Base-by-base conservation (phyloP, 2,113 vertebrate genomes). In the Sphaerodactylus townsendi region DNA sequence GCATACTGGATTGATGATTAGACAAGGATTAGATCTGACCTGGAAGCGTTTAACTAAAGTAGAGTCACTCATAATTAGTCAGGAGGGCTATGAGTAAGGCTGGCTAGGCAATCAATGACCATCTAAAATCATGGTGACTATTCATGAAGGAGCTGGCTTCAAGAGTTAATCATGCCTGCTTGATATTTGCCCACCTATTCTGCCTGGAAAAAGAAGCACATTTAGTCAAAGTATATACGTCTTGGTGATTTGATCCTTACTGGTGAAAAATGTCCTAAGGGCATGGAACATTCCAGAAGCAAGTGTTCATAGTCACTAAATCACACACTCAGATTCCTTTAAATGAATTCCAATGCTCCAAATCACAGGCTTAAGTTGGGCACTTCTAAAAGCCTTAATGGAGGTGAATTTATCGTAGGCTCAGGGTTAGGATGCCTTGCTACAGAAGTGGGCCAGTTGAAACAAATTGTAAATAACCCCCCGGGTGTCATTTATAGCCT, bases 391-490 rank as follows among this genome's bases (percentile, higher is more conserved):
- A 19, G 23, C 7, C 21, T 28, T 9, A 25, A 7, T 62, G 2
- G 25, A 28, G 25, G 6, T 62, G 59, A 28, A 25, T 62, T 62
- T 25, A 73, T 1, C 41, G 4, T 79, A 62, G 13, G 87, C 71
- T 39, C 14, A 2, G 17, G 13, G 1, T 82, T 81, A 82, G n/a
- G 56, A 3, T 28, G 11, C 5, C 77, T 62, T 81, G 37, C 35
- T 64, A 8, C n/a, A 41, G 71, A 25, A 77, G 82, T 72, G 41
- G 84, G n/a, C 0, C 2, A 53, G 25, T 8, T n/a, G 15, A 85
- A 85, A 1, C 0, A 90, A 77, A 81, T 85, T 28, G 4, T 39
- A 56, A 21, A 83, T 75, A 79, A 79, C 75, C 88, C 83, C 53
- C 14, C 0, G 0, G 77, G 23, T 68, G 56, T 82, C 50, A 73